phyloP scores from a whole-genome alignment of 35 echinoderm and acorn worm genomes.

The Patiria miniata region DNA sequence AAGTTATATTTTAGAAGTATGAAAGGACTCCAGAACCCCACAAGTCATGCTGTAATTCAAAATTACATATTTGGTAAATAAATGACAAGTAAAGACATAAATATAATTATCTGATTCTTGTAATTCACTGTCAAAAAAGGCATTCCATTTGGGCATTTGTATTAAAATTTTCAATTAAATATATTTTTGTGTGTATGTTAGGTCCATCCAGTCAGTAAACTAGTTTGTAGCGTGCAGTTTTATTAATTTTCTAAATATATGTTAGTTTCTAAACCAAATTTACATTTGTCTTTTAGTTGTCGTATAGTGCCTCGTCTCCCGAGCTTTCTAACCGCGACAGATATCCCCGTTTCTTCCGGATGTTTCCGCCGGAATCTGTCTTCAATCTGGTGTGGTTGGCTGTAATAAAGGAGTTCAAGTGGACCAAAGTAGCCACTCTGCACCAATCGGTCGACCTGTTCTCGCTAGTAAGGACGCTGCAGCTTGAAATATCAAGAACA shows the following conservation, averaged over 20 bases:
- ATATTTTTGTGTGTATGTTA: no score
- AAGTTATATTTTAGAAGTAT: no score
- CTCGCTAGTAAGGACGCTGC: background rate
- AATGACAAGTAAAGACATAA: no score
- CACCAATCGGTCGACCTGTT: background rate
- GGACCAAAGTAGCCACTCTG: background rate
- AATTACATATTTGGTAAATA: no score
- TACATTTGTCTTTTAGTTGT: background rate
- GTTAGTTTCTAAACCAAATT: no score
- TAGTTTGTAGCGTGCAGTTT: background rate
- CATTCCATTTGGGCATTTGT: no score
- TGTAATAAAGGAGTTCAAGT: background rate
- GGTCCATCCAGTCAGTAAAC: background rate
- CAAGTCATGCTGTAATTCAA: no score
- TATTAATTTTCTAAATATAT: background rate
- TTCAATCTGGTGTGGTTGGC: background rate
- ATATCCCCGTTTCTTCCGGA: conserved; percentile 28
- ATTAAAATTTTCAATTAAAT: no score
- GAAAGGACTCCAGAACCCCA: no score
- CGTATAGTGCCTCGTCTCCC: background rate
- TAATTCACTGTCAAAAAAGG: no score
- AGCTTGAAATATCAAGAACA: no score
- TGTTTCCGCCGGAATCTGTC: background rate
- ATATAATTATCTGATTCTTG: no score
- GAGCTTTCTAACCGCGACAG: background rate